Evolutionary conservation across 53 echinoderm and acorn worm species (phyloP), one percentile per base, ranked within the genome.

Genomic region (Luidia sarsii): DNA sequence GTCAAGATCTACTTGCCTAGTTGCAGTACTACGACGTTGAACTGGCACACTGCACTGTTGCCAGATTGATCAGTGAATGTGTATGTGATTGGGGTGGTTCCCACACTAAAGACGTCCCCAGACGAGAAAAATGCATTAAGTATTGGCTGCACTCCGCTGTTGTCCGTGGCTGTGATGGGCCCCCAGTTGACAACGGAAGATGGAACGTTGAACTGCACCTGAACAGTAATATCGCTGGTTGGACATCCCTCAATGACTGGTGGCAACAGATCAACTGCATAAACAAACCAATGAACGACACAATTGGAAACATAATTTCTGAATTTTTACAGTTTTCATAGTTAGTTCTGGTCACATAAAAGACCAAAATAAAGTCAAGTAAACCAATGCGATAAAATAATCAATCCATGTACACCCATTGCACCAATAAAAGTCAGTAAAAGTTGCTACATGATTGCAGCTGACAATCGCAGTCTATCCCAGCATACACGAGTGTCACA

Each of bases 31-130:
- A 7, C 19, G 3, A 68, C 68, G 16, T 7, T 48, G 49, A 68
- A 68, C 7, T 8, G 0, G 32, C 68, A 68, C 7, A 25, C 7
- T 21, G 68, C 68, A 15, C 28, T 31, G 49, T 61, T 64, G 43
- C 50, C 63, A 10, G 63, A 31, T 15, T 38, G 19, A 23, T 61
- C 79, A 1, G 64, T 63, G 2, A 23, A 34, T 48, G 31, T 43
- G 34, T 62, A 61, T 24, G 63, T 79, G 15, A 79, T 34, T 2
- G 20, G 27, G 23, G 63, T 48, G 3, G 79, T 45, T 0, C 79
- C 62, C 23, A 77, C 79, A 23, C 1, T n/a, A 54, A 63, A 79
- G 24, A 6, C 1, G 33, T 18, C 19, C 15, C 75, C 59, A 4
- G 79, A 30, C 11, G 7, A 29, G 30, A 19, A 48, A 29, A 18